Conservation (phyloP, 2,888 invertebrate species). For the Cheilosia impressa region DNA sequence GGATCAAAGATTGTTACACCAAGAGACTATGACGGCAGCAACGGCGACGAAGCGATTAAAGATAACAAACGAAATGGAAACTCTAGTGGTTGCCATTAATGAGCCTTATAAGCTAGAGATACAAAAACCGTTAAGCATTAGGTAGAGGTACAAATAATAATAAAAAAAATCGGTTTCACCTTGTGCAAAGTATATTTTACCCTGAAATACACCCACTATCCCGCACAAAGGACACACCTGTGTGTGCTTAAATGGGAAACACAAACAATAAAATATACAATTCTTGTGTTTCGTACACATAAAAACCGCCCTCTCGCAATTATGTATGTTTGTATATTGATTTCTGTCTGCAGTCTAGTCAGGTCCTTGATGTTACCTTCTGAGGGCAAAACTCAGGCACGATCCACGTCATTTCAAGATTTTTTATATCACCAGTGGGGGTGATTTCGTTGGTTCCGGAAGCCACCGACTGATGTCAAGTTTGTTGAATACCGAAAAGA, state of each 20-base stretch:
- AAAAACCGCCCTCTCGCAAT: constrained; percentile 26
- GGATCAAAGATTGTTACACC: constrained; percentile 3
- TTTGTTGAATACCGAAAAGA: constrained; percentile 11
- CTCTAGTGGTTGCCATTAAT: constrained; percentile 26
- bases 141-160: not conserved
- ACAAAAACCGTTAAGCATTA: constrained; percentile 22
- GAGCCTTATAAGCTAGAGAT: constrained; percentile 28
- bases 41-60: constrained; percentile 23
- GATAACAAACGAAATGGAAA: constrained; percentile 25
- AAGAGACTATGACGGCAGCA: not conserved
- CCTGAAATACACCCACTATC: not conserved
- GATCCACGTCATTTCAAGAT: constrained; percentile 45
- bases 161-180: not conserved
- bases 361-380: constrained; percentile 47
- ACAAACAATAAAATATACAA: constrained; percentile 61
- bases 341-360: constrained; percentile 60
- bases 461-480: not conserved
- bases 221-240: constrained; percentile 49
- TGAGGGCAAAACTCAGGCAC: constrained; percentile 33
- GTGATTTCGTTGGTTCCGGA: constrained; percentile 38
- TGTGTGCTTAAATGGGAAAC: constrained; percentile 45
- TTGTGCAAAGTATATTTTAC: not conserved
- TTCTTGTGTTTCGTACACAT: constrained; percentile 35
- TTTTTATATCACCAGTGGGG: constrained; percentile 46
- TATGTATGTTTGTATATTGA: constrained; percentile 31